phyloP scores from a whole-genome alignment of 2,113 vertebrate genomes.

The Dasypus novemcinctus region DNA sequence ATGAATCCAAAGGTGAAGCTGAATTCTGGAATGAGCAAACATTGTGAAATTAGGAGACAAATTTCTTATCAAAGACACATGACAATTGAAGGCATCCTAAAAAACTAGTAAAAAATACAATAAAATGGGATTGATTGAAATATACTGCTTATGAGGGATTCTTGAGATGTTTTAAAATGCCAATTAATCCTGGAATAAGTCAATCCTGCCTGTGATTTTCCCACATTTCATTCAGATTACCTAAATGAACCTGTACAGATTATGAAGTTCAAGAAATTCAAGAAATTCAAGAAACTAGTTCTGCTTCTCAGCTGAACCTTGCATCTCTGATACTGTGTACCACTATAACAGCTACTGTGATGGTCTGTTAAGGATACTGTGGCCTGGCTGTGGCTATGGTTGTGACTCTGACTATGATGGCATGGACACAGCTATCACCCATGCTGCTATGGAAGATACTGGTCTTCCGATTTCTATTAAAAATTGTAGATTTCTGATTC shows the following conservation, averaged over 20 bases:
- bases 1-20: not conserved
- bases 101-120: not conserved
- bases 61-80: not conserved
- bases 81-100: not conserved
- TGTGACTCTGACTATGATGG: not conserved
- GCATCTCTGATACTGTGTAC: not conserved
- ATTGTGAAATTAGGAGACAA: not conserved
- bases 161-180: not conserved
- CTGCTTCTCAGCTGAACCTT: not conserved
- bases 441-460: not conserved
- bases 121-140: not conserved
- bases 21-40: not conserved
- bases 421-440: accelerated
- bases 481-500: not conserved
- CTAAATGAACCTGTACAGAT: not conserved
- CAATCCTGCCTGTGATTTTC: not conserved
- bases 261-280: not conserved
- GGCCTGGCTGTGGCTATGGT: no score
- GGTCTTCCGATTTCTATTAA: not conserved
- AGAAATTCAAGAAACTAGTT: not conserved
- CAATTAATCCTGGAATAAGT: not conserved
- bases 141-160: not conserved
- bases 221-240: not conserved
- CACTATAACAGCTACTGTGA: not conserved
- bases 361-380: not conserved